Evolutionary conservation across 2,888 invertebrate genomes (phyloP).

Genomic region (Acanthoscelides obtectus): DNA sequence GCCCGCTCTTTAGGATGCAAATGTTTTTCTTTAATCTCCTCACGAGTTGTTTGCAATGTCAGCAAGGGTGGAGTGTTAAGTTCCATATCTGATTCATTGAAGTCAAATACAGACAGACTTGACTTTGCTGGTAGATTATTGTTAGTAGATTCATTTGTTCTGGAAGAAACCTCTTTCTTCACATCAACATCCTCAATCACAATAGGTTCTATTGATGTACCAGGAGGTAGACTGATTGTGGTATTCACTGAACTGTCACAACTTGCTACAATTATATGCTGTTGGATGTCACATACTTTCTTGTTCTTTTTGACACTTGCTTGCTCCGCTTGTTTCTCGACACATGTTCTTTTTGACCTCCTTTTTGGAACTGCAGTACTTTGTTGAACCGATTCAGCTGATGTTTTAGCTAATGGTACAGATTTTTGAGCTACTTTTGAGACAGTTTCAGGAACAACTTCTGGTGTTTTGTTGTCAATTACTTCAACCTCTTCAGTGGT

Average conservation of each 20-base stretch:
- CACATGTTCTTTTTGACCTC: background rate
- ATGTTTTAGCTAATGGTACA: background rate
- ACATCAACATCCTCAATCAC: background rate
- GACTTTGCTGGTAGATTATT: background rate
- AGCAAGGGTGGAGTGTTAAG: background rate
- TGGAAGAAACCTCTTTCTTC: background rate
- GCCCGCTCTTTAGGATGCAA: background rate
- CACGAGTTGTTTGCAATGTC: background rate
- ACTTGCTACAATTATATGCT: background rate
- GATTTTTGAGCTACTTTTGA: background rate
- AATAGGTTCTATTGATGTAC: background rate
- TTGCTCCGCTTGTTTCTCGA: background rate
- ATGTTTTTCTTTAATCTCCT: background rate
- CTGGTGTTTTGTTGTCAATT: background rate
- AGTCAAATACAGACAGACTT: constrained; percentile 16
- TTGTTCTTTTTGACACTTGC: background rate
- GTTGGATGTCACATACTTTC: background rate
- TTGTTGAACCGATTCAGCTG: background rate
- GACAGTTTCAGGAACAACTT: background rate
- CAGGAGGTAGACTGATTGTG: background rate
- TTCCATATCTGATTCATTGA: constrained; percentile 19
- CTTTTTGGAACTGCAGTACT: background rate
- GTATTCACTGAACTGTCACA: background rate
- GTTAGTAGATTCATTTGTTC: background rate
- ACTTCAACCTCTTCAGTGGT: background rate